Percentiles rank a stretch among this genome's conserved stretches.
Evolutionary conservation across 2,113 vertebrate species (phyloP).

Genomic region (Nicator chloris): DNA sequence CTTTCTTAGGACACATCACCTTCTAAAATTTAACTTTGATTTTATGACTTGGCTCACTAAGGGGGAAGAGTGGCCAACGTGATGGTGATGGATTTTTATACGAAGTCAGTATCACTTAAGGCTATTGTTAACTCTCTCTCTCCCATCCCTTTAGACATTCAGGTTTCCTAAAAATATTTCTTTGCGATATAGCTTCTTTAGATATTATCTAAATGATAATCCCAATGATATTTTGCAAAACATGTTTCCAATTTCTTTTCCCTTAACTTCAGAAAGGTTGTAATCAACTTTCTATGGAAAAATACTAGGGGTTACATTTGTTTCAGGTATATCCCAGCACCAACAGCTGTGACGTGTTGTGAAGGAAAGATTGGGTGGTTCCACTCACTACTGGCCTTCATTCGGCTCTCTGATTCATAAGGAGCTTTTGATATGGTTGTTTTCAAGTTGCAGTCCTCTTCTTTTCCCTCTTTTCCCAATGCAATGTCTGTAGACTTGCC

Average conservation of each 20-base stretch:
- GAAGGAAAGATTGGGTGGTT: not conserved
- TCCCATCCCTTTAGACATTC: not conserved
- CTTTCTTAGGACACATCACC: not conserved
- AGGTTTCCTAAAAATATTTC: not conserved
- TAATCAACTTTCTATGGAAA: not conserved
- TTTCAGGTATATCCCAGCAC: not conserved
- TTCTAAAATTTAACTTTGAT: slow-evolving; percentile 2
- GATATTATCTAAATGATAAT: not conserved
- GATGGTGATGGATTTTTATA: not conserved
- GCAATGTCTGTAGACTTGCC: not conserved
- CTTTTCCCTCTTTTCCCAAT: not conserved
- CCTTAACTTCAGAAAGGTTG: not conserved
- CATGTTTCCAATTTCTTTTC: not conserved
- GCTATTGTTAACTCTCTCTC: not conserved
- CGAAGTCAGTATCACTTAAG: not conserved
- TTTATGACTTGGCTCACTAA: not conserved
- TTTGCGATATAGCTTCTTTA: not conserved
- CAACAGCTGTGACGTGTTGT: not conserved
- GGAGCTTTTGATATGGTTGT: not conserved
- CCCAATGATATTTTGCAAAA: not conserved
- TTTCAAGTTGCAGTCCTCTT: not conserved
- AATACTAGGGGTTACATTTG: not conserved
- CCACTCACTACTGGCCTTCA: not conserved
- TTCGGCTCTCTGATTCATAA: not conserved
- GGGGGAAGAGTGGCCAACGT: not conserved